These are phyloP conservation scores for Lineus longissimus DNA, from an alignment of 1,140 invertebrate genomes.

Conservation along the genomic window DNA sequence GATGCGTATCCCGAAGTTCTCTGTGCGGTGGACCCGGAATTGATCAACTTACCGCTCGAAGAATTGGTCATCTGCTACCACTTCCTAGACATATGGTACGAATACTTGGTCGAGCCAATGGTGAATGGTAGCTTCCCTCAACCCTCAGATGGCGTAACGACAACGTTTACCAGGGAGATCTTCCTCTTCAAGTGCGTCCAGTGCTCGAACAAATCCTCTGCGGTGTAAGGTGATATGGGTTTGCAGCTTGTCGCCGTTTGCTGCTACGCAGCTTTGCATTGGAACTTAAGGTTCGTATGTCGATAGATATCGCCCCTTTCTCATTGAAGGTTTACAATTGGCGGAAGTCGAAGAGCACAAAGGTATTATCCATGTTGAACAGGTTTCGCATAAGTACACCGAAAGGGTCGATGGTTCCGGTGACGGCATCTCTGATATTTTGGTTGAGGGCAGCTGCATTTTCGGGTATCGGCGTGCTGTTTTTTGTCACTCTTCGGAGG, in stretches of 20 bases:
- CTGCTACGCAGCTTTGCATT: neutral
- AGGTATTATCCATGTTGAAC: neutral
- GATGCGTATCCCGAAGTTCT: neutral
- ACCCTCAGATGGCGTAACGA: neutral
- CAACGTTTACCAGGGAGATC: neutral
- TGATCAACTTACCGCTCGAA: neutral
- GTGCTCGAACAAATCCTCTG: neutral
- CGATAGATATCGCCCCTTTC: neutral
- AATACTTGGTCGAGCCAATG: neutral
- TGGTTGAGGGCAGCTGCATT: neutral
- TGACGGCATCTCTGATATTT: neutral
- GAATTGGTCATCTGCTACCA: neutral
- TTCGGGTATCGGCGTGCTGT: neutral
- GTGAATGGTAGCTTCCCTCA: neutral
- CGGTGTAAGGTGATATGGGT: neutral
- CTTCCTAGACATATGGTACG: neutral
- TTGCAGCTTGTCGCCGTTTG: neutral
- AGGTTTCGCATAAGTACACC: neutral
- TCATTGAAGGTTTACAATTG: neutral
- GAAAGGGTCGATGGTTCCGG: neutral
- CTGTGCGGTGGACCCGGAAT: neutral
- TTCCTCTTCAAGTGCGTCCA: neutral
- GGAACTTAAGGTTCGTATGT: neutral
- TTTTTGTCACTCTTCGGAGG: constrained; percentile 1
- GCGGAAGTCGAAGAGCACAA: constrained; percentile 1